Evolutionary conservation across 2,888 invertebrate species (phyloP).

Genomic region (Rhamnusium bicolor): DNA sequence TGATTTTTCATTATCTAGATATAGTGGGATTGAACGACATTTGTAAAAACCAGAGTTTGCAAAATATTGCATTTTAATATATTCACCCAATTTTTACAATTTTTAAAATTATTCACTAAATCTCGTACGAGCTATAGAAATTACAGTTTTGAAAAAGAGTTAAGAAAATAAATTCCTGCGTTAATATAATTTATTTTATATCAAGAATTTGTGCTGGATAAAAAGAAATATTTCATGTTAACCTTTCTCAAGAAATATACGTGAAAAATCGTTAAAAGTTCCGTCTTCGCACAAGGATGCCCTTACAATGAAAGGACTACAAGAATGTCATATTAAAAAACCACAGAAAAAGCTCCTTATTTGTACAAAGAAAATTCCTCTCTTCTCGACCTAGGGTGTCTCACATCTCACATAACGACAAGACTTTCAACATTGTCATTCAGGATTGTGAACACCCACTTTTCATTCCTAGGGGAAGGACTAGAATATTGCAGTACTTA

Average conservation of each 20-base stretch:
- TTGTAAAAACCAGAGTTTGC: too few relatives aligned
- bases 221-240: not conserved
- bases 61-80: too few relatives aligned
- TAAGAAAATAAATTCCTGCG: not conserved
- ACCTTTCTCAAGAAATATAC: not conserved
- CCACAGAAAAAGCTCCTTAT: conserved; percentile 17
- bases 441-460: not conserved
- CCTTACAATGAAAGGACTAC: conserved; percentile 6
- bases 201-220: not conserved
- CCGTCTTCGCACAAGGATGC: not conserved
- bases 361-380: conserved; percentile 28
- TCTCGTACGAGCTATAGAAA: too few relatives aligned
- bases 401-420: not conserved
- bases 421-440: conserved; percentile 5
- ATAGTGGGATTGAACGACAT: too few relatives aligned
- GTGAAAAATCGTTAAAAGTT: conserved; percentile 16
- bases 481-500: not conserved
- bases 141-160: not conserved
- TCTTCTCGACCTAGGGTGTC: conserved; percentile 10
- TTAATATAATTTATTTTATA: not conserved
- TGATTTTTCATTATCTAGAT: too few relatives aligned
- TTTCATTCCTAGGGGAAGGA: not conserved
- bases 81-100: too few relatives aligned
- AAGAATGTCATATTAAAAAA: conserved; percentile 28
- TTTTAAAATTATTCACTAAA: too few relatives aligned